Evolutionary conservation across 2,113 vertebrate genomes (phyloP).

Genomic region (Hucho hucho): DNA sequence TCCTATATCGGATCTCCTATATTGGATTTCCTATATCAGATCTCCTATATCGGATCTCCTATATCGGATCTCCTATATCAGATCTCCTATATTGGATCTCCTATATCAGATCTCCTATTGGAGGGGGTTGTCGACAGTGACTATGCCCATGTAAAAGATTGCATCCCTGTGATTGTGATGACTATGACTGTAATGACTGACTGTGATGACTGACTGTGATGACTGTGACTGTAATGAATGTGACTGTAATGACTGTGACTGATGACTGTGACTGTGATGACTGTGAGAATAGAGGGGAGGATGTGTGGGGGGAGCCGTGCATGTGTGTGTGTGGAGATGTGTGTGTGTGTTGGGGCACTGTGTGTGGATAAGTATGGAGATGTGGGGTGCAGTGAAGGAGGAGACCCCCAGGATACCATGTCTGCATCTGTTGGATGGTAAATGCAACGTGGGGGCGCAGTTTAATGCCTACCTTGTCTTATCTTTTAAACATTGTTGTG

Average conservation of each 20-base stretch:
- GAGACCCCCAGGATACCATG: constrained; percentile 66
- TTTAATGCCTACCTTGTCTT: constrained; percentile 8
- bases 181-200: not conserved
- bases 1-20: no score
- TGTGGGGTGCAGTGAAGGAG: constrained; percentile 31
- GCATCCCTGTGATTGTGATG: not conserved
- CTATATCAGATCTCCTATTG: not conserved
- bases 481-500: constrained; percentile 3
- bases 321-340: constrained; percentile 8
- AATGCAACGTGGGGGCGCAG: constrained; percentile 37
- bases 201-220: no score
- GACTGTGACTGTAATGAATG: no score
- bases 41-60: no score
- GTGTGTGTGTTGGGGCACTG: not conserved
- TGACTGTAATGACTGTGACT: constrained; percentile 3
- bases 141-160: not conserved
- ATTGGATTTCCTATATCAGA: no score
- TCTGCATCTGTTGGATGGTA: constrained; percentile 44
- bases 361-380: constrained; percentile 1
- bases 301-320: not conserved
- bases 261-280: no score
- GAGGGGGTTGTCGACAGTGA: constrained; percentile 15
- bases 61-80: no score
- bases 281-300: not conserved
- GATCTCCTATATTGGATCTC: no score